Base-by-base conservation (phyloP, 2,888 invertebrate genomes). In the Rugalucina vietnamica region DNA sequence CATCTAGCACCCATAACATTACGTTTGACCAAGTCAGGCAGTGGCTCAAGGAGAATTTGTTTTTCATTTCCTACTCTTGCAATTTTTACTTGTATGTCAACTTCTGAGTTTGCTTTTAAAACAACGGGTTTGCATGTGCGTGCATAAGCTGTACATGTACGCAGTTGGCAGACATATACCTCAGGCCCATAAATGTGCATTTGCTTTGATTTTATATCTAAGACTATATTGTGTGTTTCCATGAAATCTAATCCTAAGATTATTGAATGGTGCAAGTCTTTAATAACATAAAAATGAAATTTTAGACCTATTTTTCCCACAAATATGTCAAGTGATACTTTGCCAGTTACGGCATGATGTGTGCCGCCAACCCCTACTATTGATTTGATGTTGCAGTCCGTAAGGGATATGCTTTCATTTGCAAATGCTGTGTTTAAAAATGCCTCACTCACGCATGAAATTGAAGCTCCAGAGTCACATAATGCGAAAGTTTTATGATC, bases 181-280 rank as follows among this genome's bases (percentile, higher is more conserved):
- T 60, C 0, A 24, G 73, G 74, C 21, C 65, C 49, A n/a, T n/a
- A n/a, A 24, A 84, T 71, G 4, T 21, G 34, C 32, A 84, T 36
- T 10, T 57, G 24, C 60, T 87, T 77, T 12, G n/a, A 74, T 32
- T 32, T 39, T 57, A 79, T 76, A 69, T 87, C 75, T 49, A 84
- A 21, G 18, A 37, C 71, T 8, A 79, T 80, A 57, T 80, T 71
- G 65, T 84, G 65, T 54, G 36, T 57, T 24, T 75, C 49, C 71
- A 84, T 65, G 43, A 87, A 84, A 54, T 87, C 84, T 29, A 74
- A 49, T 10, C 87, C 87, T 39, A 84, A 18, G 21, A 84, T 82
- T 10, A 87, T 49, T 18, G 82, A 75, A 49, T 87, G 82, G 29
- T 87, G 84, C 4, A 87, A 39, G 37, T 78, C 77, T 75, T 84